A percentile compares a stretch with the other conserved stretches of the same genome.
Conservation (phyloP, 1,140 invertebrate genomes). For the Idris sp. region DNA sequence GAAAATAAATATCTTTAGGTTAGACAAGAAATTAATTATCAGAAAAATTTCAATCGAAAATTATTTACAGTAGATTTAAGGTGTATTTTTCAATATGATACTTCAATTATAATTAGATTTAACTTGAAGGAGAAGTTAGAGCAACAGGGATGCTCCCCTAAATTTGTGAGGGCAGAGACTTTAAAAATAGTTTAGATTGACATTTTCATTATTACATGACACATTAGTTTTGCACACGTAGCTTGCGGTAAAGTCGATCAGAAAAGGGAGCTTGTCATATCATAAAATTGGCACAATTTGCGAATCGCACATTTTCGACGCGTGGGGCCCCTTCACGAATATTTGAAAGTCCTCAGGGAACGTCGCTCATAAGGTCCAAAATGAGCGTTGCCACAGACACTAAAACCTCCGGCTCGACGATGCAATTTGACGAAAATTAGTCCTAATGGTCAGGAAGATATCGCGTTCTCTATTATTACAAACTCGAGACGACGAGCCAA, state of each 20-base stretch:
- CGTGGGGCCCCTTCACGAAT: conserved; percentile 63
- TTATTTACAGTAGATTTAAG: too few species aligned
- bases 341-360: conserved; percentile 61
- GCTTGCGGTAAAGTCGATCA: conserved; percentile 56
- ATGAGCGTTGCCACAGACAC: conserved; percentile 62
- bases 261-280: conserved; percentile 54
- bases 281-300: conserved; percentile 68
- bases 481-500: conserved; percentile 40
- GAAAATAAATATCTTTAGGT: too few species aligned
- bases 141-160: conserved; percentile 39
- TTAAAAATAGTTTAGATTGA: conserved; percentile 60
- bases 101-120: conserved; percentile 45
- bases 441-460: conserved; percentile 68
- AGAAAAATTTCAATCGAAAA: too few species aligned
- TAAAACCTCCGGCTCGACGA: conserved; percentile 62
- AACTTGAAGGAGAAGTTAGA: conserved; percentile 16
- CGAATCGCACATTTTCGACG: conserved; percentile 63
- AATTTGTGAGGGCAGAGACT: conserved; percentile 40
- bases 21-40: too few species aligned
- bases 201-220: conserved; percentile 58
- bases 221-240: conserved; percentile 59
- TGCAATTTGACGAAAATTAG: conserved; percentile 74
- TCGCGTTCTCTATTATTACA: conserved; percentile 62
- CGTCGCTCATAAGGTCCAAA: conserved; percentile 52
- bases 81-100: conserved; percentile 6